Percentiles rank a stretch among this genome's conserved stretches.
Evolutionary conservation across 2,113 vertebrate genomes (phyloP).

Genomic region (Pterocles gutturalis): DNA sequence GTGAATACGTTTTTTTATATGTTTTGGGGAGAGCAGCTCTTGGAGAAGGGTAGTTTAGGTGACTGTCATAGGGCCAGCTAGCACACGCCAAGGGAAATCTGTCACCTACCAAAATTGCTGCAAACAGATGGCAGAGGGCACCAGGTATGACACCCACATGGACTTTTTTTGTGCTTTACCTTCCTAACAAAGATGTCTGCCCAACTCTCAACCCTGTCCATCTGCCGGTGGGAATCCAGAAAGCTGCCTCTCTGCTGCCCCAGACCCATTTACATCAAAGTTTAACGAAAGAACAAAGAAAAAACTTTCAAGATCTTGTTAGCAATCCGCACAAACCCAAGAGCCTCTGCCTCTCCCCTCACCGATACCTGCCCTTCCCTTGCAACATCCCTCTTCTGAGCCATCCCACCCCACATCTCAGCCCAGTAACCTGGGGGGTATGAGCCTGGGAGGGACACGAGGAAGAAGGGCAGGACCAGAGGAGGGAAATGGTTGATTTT

Average conservation of each 20-base stretch:
- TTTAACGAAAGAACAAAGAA: neutral
- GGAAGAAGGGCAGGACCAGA: neutral
- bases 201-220: neutral
- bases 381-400: neutral
- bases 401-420: neutral
- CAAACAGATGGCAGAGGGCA: neutral
- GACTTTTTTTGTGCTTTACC: neutral
- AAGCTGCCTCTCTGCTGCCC: neutral
- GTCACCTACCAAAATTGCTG: neutral
- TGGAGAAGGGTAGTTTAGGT: neutral
- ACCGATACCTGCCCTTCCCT: fast-evolving
- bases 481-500: neutral
- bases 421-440: neutral
- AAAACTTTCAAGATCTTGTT: neutral
- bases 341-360: neutral
- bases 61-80: neutral
- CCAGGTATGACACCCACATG: fast-evolving
- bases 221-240: neutral
- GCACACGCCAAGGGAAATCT: neutral
- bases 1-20: neutral
- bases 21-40: neutral
- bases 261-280: neutral
- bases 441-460: fast-evolving
- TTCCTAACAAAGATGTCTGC: neutral
- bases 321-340: neutral